Conservation (phyloP, 2,888 invertebrate genomes). For the Amphipoea oculea region DNA sequence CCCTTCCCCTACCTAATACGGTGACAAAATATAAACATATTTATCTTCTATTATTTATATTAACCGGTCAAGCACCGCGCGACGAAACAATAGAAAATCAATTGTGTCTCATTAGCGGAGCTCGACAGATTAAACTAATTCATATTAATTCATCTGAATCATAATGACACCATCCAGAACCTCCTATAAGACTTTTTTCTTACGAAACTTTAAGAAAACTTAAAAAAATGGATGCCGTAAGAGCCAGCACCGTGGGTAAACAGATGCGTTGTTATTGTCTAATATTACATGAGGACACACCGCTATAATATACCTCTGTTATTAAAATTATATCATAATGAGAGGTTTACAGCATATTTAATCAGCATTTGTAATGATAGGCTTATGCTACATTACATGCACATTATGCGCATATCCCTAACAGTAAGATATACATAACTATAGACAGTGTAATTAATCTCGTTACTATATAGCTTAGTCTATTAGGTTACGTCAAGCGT, state of each 20-base stretch:
- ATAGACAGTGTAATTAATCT: slow-evolving; percentile 45
- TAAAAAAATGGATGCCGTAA: background rate
- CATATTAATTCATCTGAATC: background rate
- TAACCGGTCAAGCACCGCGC: too few species aligned
- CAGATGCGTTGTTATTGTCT: slow-evolving; percentile 16
- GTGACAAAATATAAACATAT: background rate
- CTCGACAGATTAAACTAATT: too few species aligned
- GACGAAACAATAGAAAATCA: too few species aligned
- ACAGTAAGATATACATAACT: slow-evolving; percentile 34
- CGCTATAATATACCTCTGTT: slow-evolving; percentile 10
- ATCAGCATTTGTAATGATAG: slow-evolving; percentile 40
- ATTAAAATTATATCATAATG: slow-evolving; percentile 57
- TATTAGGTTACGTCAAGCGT: slow-evolving; percentile 34
- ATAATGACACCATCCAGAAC: background rate
- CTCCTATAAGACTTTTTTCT: background rate
- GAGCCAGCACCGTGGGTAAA: slow-evolving; percentile 7
- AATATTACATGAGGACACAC: slow-evolving; percentile 23
- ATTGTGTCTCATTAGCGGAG: too few species aligned
- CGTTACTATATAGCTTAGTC: slow-evolving; percentile 44
- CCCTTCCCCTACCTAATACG: too few species aligned
- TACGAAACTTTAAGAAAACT: too few species aligned
- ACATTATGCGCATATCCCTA: slow-evolving; percentile 42
- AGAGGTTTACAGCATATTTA: slow-evolving; percentile 31
- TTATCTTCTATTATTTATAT: too few species aligned
- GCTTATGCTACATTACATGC: slow-evolving; percentile 46